Base-by-base conservation (phyloP, 2,888 invertebrate genomes). In the Hirtodrosophila confusa region DNA sequence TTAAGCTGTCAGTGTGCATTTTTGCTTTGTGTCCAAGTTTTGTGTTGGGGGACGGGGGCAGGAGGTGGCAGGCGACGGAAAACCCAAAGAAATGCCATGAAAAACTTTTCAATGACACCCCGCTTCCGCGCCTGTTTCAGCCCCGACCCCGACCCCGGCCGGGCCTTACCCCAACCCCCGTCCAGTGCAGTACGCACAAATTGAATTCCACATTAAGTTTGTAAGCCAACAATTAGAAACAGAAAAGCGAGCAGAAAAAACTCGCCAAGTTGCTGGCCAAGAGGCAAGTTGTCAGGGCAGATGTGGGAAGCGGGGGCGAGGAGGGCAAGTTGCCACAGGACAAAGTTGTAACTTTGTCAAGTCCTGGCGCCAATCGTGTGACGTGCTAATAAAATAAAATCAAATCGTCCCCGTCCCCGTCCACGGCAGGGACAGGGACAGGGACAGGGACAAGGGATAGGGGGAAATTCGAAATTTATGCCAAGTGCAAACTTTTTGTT, bases 171-270 rank as follows among this genome's bases (percentile, higher is more conserved):
- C 33, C 33, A 11, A 3, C 27, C 31, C 4, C 1, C 2, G n/a
- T 24, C 31, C 9, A 44, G 39, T 60, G 72, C 57, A 66, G 50
- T 56, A 61, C 80, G 66, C 76, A 65, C 78, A 83, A 86, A 88
- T 85, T 89, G 89, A 89, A 88, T 89, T 89, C 79, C 80, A 70
- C 79, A 75, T 84, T 80, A 82, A 80, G 82, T 79, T 80, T 89
- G 88, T 90, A 90, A 90, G 90, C 89, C 87, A 89, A 89, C 89
- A 90, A 90, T 90, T 90, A 90, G 89, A 89, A 75, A 75, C 72
- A 86, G 83, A 87, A 87, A 86, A 85, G 75, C 75, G 84, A 86
- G 72, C 72, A 86, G 66, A 72, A 70, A 73, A 70, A 68, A n/a
- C 33, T 9, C 6, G 8, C 12, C 47, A 40, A 48, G 43, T 40